Evolutionary conservation across 2,888 invertebrate species (phyloP).

Genomic region (Drosophila kanekoi): DNA sequence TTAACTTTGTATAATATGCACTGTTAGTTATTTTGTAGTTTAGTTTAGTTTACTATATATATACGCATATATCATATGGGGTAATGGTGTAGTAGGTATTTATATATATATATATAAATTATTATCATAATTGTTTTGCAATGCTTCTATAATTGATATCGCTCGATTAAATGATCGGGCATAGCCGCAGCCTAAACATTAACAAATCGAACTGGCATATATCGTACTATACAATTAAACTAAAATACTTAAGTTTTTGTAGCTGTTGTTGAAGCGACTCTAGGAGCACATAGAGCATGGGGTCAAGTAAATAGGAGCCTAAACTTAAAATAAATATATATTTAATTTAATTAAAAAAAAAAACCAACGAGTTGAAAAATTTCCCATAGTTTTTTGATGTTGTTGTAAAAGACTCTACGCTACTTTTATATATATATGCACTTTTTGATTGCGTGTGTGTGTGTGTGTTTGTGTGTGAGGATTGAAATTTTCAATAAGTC

Average conservation of each 20-base stretch:
- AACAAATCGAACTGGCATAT: constrained; percentile 41
- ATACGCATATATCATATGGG: constrained; percentile 30
- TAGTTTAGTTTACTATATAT: constrained; percentile 27
- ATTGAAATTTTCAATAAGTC: constrained; percentile 46
- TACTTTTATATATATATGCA: constrained; percentile 55
- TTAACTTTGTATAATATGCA: constrained; percentile 54
- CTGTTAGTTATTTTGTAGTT: constrained; percentile 40
- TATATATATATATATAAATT: constrained; percentile 53
- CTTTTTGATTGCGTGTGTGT: constrained; percentile 35
- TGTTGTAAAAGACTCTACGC: constrained; percentile 1
- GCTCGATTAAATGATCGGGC: constrained; percentile 19
- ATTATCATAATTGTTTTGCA: constrained; percentile 52
- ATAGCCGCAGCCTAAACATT: constrained; percentile 28
- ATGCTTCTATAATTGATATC: constrained; percentile 53
- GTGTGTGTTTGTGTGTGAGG: constrained; percentile 11
- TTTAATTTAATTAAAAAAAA: constrained; percentile 17
- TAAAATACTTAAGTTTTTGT: constrained; percentile 57
- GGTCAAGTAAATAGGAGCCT: constrained; percentile 36
- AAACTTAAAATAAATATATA: constrained; percentile 50
- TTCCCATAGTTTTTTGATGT: background rate
- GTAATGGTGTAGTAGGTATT: constrained; percentile 21
- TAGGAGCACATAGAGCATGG: constrained; percentile 56
- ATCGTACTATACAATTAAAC: constrained; percentile 58
- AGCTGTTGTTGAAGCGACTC: constrained; percentile 46
- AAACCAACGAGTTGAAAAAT: constrained; percentile 25